Evolutionary conservation across 2,888 invertebrate species (phyloP).

Genomic region (Ceriagrion tenellum): DNA sequence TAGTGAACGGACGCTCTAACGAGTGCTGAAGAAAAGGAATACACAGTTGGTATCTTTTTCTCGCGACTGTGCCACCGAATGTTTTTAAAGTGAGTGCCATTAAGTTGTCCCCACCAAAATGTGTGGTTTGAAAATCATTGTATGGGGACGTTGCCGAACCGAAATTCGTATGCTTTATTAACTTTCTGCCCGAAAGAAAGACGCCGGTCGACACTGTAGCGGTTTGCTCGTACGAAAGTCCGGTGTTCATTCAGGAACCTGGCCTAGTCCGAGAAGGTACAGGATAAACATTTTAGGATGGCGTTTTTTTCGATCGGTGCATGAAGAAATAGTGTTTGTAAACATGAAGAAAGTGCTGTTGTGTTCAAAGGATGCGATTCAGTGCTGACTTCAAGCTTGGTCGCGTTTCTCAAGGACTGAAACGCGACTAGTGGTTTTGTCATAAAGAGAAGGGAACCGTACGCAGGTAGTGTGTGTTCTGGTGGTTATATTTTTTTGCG

Average conservation of each 20-base stretch:
- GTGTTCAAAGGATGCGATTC: neutral
- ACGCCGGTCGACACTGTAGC: neutral
- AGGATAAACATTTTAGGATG: neutral
- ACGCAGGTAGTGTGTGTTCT: neutral
- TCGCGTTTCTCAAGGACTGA: neutral
- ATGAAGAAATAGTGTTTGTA: neutral
- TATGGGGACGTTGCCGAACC: neutral
- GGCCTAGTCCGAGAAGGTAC: neutral
- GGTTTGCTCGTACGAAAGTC: neutral
- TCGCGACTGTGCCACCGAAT: neutral
- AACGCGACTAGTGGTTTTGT: neutral
- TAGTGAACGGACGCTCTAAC: neutral
- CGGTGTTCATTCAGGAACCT: neutral
- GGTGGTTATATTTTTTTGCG: neutral
- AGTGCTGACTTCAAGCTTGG: neutral
- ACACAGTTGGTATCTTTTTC: neutral
- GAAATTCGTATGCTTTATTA: neutral
- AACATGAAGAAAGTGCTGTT: neutral
- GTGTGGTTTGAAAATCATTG: neutral
- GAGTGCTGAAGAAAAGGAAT: neutral
- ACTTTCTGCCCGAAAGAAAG: neutral
- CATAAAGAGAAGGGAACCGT: neutral
- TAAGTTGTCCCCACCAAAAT: neutral
- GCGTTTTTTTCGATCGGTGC: neutral
- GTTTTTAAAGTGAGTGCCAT: neutral